Evolutionary conservation across 35 echinoderm and acorn worm species (phyloP), one percentile per base, ranked within the genome.

Genomic region (Hemicentrotus pulcherrimus): DNA sequence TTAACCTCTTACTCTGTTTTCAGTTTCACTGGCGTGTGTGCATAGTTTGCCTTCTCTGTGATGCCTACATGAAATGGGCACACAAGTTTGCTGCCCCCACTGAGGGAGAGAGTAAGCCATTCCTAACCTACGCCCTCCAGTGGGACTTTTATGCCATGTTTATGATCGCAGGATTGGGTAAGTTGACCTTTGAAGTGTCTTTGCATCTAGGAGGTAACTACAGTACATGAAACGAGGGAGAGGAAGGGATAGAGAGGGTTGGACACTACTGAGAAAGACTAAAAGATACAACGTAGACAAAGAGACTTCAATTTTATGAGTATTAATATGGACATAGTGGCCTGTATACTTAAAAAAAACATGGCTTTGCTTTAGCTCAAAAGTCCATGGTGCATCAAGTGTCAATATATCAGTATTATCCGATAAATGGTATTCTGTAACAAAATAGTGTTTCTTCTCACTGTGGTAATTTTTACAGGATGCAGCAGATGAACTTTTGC

Each of bases 31-130:
- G 98, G 98, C 97, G 97, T 52, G 59, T 99, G 19, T 96, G 94
- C 86, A 94, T 99, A 31, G 30, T 99, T 2, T 98, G 97, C 90
- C 48, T 99, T 7, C 94, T 99, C 12, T 99, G 98, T 95, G 97
- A 96, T 91, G 97, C 98, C 46, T 99, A 99, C 50, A 96, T 97
- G 65, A 99, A 99, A 45, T 99, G 98, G 98, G 97, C 98, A 5
- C 94, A 91, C 47, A 60, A 86, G 10, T 96, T 93, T 41, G 88
- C 91, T 28, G 31, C 46, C 9, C 33, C 12, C 15, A 46, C 32
- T 15, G 19, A 93, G 41, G 92, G 31, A 9, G 94, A 94, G 46
- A 88, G 78, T 19, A 85, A 95, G 28, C 92, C 94, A 30, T 99
- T 99, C 92, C 95, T 99, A 10, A 94, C 97, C 78, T 98, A 96